These are phyloP conservation scores for Hymenochirus boettgeri DNA, from an alignment of 2,113 vertebrate genomes.

Conservation along the genomic window DNA sequence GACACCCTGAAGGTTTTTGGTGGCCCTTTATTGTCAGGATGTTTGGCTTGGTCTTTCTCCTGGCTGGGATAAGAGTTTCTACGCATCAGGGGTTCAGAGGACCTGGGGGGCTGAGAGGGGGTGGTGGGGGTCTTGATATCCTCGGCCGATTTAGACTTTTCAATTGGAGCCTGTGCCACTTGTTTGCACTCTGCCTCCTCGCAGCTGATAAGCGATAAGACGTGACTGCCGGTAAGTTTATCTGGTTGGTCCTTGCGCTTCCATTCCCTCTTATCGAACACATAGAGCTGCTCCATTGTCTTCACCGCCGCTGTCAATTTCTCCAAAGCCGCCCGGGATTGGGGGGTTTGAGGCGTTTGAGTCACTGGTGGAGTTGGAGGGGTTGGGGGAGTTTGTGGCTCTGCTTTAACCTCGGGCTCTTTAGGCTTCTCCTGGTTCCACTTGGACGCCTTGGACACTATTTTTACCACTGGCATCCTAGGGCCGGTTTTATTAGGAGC, in stretches of 20 bases:
- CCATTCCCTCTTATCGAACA: slow-evolving; percentile 85
- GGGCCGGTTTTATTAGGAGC: slow-evolving; percentile 65
- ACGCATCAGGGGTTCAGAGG: slow-evolving; percentile 45
- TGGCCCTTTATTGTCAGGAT: slow-evolving; percentile 50
- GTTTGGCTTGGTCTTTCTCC: slow-evolving; percentile 54
- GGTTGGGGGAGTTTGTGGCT: slow-evolving; percentile 30
- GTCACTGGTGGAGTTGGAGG: slow-evolving; percentile 50
- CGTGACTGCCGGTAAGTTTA: slow-evolving; percentile 75
- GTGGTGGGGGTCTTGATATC: slow-evolving; percentile 24
- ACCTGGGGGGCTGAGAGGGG: slow-evolving; percentile 16
- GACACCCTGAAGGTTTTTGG: slow-evolving; percentile 23
- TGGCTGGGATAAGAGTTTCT: slow-evolving; percentile 53
- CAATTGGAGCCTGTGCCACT: not conserved
- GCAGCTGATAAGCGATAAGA: slow-evolving; percentile 76
- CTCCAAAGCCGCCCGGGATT: slow-evolving; percentile 69
- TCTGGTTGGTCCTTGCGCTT: slow-evolving; percentile 75
- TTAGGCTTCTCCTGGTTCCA: slow-evolving; percentile 62
- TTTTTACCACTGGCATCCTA: slow-evolving; percentile 59
- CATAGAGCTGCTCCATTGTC: slow-evolving; percentile 93
- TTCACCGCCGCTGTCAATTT: slow-evolving; percentile 90
- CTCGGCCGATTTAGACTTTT: slow-evolving; percentile 29
- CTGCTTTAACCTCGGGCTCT: slow-evolving; percentile 60
- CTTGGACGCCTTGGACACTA: slow-evolving; percentile 61
- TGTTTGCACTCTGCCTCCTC: slow-evolving; percentile 52
- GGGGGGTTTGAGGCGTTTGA: slow-evolving; percentile 23